Evolutionary conservation across 1,140 invertebrate genomes (phyloP), one percentile per base, ranked within the genome.

Genomic region (Tribolium madens): DNA sequence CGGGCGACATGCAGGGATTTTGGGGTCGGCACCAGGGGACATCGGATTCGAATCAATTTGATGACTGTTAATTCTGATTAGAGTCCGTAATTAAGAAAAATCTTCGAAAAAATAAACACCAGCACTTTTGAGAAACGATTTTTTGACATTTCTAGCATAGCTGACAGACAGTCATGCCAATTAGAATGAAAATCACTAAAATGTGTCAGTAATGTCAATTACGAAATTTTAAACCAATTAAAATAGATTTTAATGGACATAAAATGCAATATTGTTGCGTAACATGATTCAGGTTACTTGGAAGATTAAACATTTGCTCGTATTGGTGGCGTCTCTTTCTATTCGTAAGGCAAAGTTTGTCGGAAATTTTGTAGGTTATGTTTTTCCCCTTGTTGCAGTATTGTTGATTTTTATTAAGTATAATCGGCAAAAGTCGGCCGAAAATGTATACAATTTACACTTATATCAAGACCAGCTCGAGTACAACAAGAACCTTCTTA

Each of bases 271-370:
- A 14, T 33, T 7, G 13, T 64, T 64, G 9, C 57, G 12, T 64
- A 64, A 64, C 26, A 80, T 80, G 79, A 78, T 47, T 36, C 76
- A 80, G 76, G 74, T 80, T n/a, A 80, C 76, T n/a, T 72, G 77
- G 26, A 78, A 73, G 46, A 75, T 71, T 17, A 80, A 80, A 78
- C 73, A 80, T 48, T 17, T 80, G 9, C n/a, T 76, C 12, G 10
- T 78, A 50, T 13, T 72, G 5, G 17, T 78, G 6, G n/a, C 50
- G 18, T 36, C 75, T 7, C 13, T 50, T 64, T 53, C 64, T 69
- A 70, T 68, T 36, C 42, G 50, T 75, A 77, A 53, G 26, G 36
- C 10, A 57, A 73, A 52, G 69, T 15, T 71, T 31, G 6, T 68
- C 46, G 6, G 17, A 0, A n/a, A 47, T 71, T 69, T 68, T 42